phyloP scores from a whole-genome alignment of 2,113 vertebrate species.

The Suncus etruscus region DNA sequence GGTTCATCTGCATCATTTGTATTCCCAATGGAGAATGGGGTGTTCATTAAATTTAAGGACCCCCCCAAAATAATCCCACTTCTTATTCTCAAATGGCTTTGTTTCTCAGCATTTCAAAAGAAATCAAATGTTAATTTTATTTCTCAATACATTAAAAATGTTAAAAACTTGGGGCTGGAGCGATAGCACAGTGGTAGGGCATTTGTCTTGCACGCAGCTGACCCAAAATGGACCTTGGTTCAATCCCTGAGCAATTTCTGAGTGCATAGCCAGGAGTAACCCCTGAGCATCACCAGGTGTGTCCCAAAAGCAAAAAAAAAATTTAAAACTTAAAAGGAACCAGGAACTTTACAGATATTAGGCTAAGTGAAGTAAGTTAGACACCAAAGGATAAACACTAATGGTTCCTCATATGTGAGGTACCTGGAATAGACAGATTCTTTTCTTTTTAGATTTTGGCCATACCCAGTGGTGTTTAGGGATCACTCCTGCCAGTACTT shows the following conservation, averaged over 20 bases:
- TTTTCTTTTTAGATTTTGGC: no score
- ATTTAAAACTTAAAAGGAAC: background rate
- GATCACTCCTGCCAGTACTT: no score
- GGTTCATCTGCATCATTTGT: constrained; percentile 12
- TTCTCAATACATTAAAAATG: background rate
- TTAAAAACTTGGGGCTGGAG: background rate
- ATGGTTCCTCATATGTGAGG: background rate
- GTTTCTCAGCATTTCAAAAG: constrained; percentile 33
- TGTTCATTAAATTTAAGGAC: constrained; percentile 35
- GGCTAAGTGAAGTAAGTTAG: constrained; percentile 7
- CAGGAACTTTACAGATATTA: background rate
- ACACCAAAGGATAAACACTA: background rate
- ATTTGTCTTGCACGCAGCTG: no score
- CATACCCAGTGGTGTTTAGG: no score
- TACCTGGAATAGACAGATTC: background rate
- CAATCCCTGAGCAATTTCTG: no score
- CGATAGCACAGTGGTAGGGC: no score
- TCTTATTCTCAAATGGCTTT: background rate
- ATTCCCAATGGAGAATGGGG: background rate
- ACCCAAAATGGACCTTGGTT: no score
- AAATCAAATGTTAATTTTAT: background rate
- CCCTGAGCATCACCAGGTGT: no score
- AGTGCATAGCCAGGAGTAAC: no score
- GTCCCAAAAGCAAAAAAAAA: no score
- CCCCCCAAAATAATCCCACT: background rate